Conservation (phyloP, 2,797 vertebrate species). For the Manis pentadactyla region DNA sequence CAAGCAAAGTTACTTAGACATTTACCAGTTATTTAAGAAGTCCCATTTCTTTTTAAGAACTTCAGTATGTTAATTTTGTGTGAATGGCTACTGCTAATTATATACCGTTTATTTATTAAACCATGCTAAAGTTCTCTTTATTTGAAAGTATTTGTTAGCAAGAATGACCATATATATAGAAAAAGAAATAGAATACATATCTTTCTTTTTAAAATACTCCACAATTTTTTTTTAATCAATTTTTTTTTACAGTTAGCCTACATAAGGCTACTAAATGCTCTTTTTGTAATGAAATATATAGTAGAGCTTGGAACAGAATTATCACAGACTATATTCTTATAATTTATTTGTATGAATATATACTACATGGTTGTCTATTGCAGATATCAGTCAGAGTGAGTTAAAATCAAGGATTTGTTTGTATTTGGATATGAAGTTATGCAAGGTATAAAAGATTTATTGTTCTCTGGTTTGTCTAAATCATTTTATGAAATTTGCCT, state of each 20-base stretch:
- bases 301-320: constrained; percentile 29
- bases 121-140: not conserved
- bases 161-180: not conserved
- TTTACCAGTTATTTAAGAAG: constrained; percentile 15
- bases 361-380: constrained; percentile 19
- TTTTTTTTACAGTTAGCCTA: constrained; percentile 45
- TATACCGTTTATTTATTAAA: constrained; percentile 49
- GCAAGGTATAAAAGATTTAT: not conserved
- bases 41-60: constrained; percentile 11
- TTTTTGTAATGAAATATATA: not conserved
- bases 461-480: constrained; percentile 9
- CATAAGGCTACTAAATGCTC: not conserved
- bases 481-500: constrained; percentile 42
- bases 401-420: constrained; percentile 21
- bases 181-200: not conserved
- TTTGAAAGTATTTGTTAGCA: constrained; percentile 25
- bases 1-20: not conserved
- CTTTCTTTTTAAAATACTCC: not conserved
- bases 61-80: not conserved
- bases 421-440: constrained; percentile 32
- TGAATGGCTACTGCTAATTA: constrained; percentile 8
- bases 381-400: not conserved
- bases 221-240: constrained; percentile 14
- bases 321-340: not conserved
- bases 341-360: constrained; percentile 9